Conservation (phyloP, 2,113 vertebrate species). For the Saccopteryx leptura region DNA sequence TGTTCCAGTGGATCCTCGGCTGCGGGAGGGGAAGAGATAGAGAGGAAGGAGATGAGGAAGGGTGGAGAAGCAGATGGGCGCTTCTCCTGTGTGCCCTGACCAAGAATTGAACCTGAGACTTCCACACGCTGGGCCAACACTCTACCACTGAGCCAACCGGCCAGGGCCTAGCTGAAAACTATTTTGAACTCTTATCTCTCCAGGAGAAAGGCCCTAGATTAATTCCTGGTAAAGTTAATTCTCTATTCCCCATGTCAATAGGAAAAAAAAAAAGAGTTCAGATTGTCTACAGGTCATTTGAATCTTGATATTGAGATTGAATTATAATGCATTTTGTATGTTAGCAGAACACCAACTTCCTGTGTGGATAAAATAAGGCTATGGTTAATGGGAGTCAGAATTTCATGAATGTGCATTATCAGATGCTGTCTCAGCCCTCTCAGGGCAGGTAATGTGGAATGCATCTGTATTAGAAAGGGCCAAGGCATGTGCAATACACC, state of each 20-base stretch:
- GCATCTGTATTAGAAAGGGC: slow-evolving; percentile 29
- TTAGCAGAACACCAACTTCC: slow-evolving; percentile 51
- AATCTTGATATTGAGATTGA: slow-evolving; percentile 63
- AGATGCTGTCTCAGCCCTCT: neutral
- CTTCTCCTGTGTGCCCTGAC: no score
- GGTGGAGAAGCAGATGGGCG: no score
- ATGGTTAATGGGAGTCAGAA: neutral
- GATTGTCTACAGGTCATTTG: slow-evolving; percentile 68
- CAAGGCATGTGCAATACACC: neutral
- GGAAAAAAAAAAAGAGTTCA: neutral
- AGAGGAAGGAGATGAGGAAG: no score
- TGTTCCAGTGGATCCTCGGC: no score
- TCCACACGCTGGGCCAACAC: no score
- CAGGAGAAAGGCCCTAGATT: neutral
- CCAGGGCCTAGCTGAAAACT: neutral
- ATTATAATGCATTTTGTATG: slow-evolving; percentile 60
- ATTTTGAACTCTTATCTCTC: slow-evolving; percentile 52
- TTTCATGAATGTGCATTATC: slow-evolving; percentile 1
- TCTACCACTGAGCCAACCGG: no score
- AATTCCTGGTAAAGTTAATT: slow-evolving; percentile 22
- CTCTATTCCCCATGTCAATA: neutral
- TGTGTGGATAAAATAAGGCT: neutral
- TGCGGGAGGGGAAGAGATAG: no score
- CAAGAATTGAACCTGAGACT: no score
- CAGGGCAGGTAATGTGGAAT: neutral